These are phyloP conservation scores for Steinernema hermaphroditum DNA, from an alignment of 2,888 invertebrate species.

Conservation along the genomic window DNA sequence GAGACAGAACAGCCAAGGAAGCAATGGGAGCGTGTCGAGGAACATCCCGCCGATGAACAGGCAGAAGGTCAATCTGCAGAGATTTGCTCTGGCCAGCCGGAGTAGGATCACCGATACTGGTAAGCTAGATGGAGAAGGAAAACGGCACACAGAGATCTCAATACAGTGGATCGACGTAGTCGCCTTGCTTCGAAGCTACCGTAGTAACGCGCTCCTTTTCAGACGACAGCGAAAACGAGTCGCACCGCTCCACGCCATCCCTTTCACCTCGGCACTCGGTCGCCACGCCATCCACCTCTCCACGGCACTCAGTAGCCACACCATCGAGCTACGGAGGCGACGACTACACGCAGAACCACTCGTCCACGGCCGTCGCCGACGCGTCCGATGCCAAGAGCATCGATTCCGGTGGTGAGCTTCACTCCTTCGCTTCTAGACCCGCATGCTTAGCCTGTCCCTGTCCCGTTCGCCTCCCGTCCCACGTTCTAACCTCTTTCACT, in stretches of 20 bases:
- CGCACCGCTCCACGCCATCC: constrained; percentile 52
- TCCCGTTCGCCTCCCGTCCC: neutral
- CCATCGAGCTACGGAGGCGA: constrained; percentile 55
- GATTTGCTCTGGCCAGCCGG: constrained; percentile 41
- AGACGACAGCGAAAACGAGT: constrained; percentile 59
- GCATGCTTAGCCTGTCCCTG: constrained; percentile 7
- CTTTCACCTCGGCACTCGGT: constrained; percentile 51
- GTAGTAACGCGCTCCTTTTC: constrained; percentile 19
- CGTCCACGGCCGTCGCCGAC: constrained; percentile 34
- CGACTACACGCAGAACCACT: constrained; percentile 47
- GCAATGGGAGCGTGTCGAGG: neutral
- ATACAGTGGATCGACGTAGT: neutral
- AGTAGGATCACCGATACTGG: constrained; percentile 47
- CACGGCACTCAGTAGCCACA: constrained; percentile 52
- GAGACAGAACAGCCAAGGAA: constrained; percentile 6
- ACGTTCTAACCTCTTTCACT: no score
- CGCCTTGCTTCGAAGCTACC: neutral
- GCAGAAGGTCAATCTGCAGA: constrained; percentile 37
- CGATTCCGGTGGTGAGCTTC: constrained; percentile 56
- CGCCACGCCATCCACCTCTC: constrained; percentile 60
- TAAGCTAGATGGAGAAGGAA: no score
- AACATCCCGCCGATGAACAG: neutral
- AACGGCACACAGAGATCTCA: no score
- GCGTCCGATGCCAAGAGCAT: constrained; percentile 53
- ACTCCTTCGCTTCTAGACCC: constrained; percentile 34